Conservation (phyloP, 1,140 invertebrate genomes). For the Plectus sambesii region DNA sequence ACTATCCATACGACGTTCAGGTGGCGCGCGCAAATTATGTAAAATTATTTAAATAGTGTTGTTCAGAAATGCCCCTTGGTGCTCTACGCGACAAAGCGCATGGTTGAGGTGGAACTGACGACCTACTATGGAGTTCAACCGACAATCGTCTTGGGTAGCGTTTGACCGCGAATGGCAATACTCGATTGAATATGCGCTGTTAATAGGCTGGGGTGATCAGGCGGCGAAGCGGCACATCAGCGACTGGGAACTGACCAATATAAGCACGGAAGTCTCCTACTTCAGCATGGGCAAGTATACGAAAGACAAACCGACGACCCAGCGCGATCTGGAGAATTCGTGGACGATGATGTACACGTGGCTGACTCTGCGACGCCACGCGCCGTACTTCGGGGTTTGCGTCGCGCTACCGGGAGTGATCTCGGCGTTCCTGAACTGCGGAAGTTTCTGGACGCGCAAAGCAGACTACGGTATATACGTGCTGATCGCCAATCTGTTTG, state of each 20-base stretch:
- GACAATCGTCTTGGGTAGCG: conserved; percentile 23
- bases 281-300: conserved; percentile 11
- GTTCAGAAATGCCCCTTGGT: conserved; percentile 15
- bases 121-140: conserved; percentile 17
- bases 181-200: conserved; percentile 21
- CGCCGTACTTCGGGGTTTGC: conserved; percentile 17
- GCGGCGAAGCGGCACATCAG: conserved; percentile 23
- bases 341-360: conserved; percentile 17
- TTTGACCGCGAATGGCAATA: conserved; percentile 11
- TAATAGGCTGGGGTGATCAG: conserved; percentile 27
- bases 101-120: conserved; percentile 28
- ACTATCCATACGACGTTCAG: conserved; percentile 33
- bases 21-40: no score
- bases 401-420: conserved; percentile 24
- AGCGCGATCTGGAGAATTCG: conserved; percentile 19
- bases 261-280: conserved; percentile 16
- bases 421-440: conserved; percentile 19
- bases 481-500: conserved; percentile 26
- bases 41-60: neutral
- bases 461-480: conserved; percentile 25
- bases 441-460: conserved; percentile 22
- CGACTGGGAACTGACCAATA: conserved; percentile 25
- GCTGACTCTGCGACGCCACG: conserved; percentile 15
- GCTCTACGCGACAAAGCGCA: conserved; percentile 26
- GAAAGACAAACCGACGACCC: conserved; percentile 16